Evolutionary conservation across 2,797 vertebrate species (phyloP).

Genomic region (Neosalanx taihuensis): DNA sequence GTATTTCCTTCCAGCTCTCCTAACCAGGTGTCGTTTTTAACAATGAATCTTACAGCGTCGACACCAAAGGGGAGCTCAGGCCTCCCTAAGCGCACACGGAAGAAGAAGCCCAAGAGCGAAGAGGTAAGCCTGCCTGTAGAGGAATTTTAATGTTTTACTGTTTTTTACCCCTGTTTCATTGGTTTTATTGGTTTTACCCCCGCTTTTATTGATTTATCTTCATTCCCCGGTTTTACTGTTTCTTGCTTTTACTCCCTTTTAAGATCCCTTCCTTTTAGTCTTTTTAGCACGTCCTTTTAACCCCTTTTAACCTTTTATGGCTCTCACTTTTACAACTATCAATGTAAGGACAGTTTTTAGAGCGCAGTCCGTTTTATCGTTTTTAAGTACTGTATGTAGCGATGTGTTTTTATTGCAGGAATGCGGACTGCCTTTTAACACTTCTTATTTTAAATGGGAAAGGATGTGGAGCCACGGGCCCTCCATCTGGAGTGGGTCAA

Average conservation of each 20-base stretch:
- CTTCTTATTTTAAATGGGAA: not conserved
- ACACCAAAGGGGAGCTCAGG: not conserved
- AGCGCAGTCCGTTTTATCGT: not conserved
- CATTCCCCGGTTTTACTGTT: too few species aligned
- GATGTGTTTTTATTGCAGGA: constrained; percentile 26
- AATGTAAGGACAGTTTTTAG: constrained; percentile 16
- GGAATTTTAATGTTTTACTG: not conserved
- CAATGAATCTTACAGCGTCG: not conserved
- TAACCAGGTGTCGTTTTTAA: not conserved
- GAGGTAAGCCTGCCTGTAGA: not conserved
- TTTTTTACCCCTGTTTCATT: too few species aligned
- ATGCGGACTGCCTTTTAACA: not conserved
- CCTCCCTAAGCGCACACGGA: not conserved
- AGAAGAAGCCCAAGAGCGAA: accelerated
- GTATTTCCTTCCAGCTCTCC: not conserved
- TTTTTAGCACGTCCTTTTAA: constrained; percentile 8
- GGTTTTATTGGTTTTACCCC: too few species aligned
- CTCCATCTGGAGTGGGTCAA: constrained; percentile 25
- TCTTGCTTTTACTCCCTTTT: not conserved
- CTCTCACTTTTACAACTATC: not conserved
- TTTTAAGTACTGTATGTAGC: not conserved
- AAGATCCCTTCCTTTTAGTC: not conserved
- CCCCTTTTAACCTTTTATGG: not conserved
- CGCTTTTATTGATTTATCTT: too few species aligned
- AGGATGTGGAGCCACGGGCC: not conserved